Evolutionary conservation across 2,888 invertebrate species (phyloP).

Genomic region (Melanophora roralis): DNA sequence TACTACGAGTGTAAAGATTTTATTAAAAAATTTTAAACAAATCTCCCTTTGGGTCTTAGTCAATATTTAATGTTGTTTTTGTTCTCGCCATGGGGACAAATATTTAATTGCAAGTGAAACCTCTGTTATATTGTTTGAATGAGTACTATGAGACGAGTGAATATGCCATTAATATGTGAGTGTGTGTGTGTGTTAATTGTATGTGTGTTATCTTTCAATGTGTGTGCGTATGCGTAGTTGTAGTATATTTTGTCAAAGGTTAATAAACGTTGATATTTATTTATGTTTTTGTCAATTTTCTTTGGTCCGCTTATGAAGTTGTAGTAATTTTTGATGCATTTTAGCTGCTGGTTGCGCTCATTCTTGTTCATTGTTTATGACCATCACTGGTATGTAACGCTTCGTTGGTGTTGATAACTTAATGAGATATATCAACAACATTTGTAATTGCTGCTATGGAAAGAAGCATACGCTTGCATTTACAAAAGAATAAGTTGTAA

Average conservation of each 20-base stretch:
- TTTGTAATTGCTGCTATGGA: neutral
- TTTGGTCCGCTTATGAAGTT: neutral
- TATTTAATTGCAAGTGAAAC: conserved; percentile 62
- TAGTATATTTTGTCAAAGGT: conserved; percentile 55
- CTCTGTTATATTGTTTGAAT: conserved; percentile 47
- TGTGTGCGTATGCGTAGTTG: conserved; percentile 16
- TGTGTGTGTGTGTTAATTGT: neutral
- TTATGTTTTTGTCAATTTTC: conserved; percentile 22
- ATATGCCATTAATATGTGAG: neutral
- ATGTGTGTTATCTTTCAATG: neutral
- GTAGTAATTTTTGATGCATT: conserved; percentile 26
- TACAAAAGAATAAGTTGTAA: conserved; percentile 54
- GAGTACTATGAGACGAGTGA: conserved; percentile 18
- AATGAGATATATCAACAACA: conserved; percentile 36
- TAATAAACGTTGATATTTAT: conserved; percentile 61
- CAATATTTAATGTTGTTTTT: neutral
- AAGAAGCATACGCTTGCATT: neutral
- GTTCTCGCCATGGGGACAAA: conserved; percentile 45
- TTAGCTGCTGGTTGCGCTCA: conserved; percentile 50
- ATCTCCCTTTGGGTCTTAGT: conserved; percentile 28
- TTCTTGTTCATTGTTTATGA: conserved; percentile 38
- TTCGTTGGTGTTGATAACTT: conserved; percentile 60
- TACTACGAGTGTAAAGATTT: conserved; percentile 44
- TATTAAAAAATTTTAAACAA: conserved; percentile 21
- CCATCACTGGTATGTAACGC: conserved; percentile 49